Evolutionary conservation across 53 echinoderm and acorn worm species (phyloP), one percentile per base, ranked within the genome.

Genomic region (Arbacia lixula): DNA sequence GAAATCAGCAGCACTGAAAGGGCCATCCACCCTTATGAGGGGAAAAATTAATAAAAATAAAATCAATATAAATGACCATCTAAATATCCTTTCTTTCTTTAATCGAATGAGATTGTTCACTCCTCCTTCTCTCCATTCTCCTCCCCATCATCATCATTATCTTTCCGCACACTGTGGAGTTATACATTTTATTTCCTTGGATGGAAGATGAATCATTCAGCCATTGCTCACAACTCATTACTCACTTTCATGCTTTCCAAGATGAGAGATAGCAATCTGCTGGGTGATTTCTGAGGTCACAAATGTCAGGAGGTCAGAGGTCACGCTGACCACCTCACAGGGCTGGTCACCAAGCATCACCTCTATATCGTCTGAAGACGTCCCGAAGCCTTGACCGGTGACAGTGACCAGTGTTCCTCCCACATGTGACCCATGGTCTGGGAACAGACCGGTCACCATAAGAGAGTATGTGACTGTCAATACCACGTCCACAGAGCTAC

Each of bases 231-330:
- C n/a, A n/a, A n/a, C n/a, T n/a, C n/a, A n/a, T 28, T 1, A 75
- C 96, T 91, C 71, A 98, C 98, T 76, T 83, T 91, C 86, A 63
- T 98, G 98, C 41, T 55, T 73, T 39, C 98, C 98, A 31, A 67
- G 83, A 66, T 98, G 90, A 37, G 67, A 68, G 51, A 98, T 91
- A 11, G 46, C 36, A 64, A 90, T 88, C 12, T 56, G 68, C 4
- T 26, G 35, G 12, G 27, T 68, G 11, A 85, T 30, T 22, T 68
- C 30, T 8, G 58, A 62, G 50, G 87, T 94, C 26, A 68, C 63
- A 82, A 85, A 94, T 30, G 56, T 75, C 58, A 98, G 64, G 12
- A 73, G 49, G 75, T 85, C 87, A 56, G 92, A 71, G 1, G 63
- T 32, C 30, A 92, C 72, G 2, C 80, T 37, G 1, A 57, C 34